Conservation (phyloP, 2,113 vertebrate species). For the Leptobrachium leishanense region DNA sequence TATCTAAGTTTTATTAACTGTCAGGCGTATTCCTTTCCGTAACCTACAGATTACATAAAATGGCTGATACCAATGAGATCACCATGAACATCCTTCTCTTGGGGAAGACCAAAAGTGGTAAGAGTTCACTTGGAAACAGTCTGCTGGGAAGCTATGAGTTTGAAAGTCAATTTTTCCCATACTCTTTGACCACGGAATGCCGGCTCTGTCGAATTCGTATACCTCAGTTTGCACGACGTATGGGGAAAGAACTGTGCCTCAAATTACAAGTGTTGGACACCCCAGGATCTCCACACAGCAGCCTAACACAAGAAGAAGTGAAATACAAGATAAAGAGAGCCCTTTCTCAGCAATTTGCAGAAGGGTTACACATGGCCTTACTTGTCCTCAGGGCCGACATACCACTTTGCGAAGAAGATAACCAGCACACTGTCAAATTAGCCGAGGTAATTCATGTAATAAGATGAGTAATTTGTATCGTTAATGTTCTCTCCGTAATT, state of each 20-base stretch:
- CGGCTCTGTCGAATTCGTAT: conserved; percentile 56
- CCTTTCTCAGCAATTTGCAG: conserved; percentile 59
- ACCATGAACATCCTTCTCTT: conserved; percentile 74
- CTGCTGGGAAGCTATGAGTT: conserved; percentile 79
- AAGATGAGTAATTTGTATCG: conserved; percentile 34
- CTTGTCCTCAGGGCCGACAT: conserved; percentile 72
- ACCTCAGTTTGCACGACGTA: conserved; percentile 55
- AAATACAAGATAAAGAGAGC: conserved; percentile 52
- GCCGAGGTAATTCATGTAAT: conserved; percentile 63
- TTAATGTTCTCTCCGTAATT: conserved; percentile 4
- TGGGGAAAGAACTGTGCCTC: conserved; percentile 63
- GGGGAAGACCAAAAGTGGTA: conserved; percentile 74
- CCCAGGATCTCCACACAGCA: conserved; percentile 66
- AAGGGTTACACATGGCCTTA: conserved; percentile 74
- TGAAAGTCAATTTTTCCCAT: conserved; percentile 55
- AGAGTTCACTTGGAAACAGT: conserved; percentile 78
- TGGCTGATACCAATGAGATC: conserved; percentile 53
- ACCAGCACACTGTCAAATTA: conserved; percentile 51
- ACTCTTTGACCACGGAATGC: conserved; percentile 61
- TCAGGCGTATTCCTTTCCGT: background rate
- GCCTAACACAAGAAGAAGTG: conserved; percentile 58
- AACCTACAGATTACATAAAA: conserved; percentile 5
- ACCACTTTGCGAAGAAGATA: conserved; percentile 55
- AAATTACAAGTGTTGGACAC: conserved; percentile 73
- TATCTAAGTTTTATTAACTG: background rate